These are phyloP conservation scores for Zelostemma sp. DNA, from an alignment of 1,140 invertebrate species.

Conservation along the genomic window DNA sequence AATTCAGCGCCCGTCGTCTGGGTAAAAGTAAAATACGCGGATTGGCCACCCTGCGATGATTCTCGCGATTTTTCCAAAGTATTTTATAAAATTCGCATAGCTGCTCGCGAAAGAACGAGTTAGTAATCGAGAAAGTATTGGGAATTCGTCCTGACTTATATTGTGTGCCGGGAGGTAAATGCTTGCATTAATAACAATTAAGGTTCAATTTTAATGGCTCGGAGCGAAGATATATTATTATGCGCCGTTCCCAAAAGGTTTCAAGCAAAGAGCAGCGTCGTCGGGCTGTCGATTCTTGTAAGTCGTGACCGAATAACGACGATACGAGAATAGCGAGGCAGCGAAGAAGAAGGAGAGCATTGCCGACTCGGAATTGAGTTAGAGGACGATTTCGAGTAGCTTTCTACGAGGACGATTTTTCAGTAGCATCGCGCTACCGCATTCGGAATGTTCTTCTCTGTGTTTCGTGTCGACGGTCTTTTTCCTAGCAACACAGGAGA, in stretches of 20 bases:
- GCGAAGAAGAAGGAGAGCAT: slow-evolving; percentile 19
- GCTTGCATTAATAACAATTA: neutral
- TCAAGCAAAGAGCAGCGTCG: slow-evolving; percentile 21
- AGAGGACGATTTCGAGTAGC: too few species aligned
- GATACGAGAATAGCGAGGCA: slow-evolving; percentile 21
- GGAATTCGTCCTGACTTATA: neutral
- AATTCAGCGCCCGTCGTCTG: slow-evolving; percentile 26
- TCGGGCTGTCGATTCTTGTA: slow-evolving; percentile 38
- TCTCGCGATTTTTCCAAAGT: slow-evolving; percentile 16
- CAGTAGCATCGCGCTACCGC: slow-evolving; percentile 26
- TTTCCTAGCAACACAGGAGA: slow-evolving; percentile 25
- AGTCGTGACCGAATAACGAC: slow-evolving; percentile 38
- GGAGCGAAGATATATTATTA: too few species aligned
- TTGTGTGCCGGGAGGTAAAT: neutral
- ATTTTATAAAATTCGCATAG: too few species aligned
- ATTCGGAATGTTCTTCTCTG: slow-evolving; percentile 22
- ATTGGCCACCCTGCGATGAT: slow-evolving; percentile 22
- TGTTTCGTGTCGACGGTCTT: slow-evolving; percentile 17
- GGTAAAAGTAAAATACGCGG: slow-evolving; percentile 31
- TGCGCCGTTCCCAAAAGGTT: slow-evolving; percentile 11
- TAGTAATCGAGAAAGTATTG: neutral
- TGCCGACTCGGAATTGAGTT: slow-evolving; percentile 37
- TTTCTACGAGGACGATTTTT: slow-evolving; percentile 32
- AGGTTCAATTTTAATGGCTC: too few species aligned
- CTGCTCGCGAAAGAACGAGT: too few species aligned